Conservation (phyloP, 2,888 invertebrate species). For the Achlya flavicornis region DNA sequence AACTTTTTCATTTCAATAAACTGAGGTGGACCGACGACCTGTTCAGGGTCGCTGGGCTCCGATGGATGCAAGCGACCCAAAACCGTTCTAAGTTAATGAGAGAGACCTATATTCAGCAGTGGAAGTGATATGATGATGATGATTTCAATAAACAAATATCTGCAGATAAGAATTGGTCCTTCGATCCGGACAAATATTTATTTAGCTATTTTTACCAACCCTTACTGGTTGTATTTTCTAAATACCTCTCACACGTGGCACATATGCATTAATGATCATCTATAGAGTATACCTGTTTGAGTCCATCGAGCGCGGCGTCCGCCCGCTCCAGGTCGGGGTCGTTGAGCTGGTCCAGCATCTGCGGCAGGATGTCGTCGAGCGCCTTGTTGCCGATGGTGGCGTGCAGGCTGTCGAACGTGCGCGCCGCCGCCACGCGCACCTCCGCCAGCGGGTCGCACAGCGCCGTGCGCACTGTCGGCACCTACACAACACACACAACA, state of each 20-base stretch:
- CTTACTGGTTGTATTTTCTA: too few species aligned
- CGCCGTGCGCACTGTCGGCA: constrained; percentile 96
- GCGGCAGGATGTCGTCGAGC: constrained; percentile 97
- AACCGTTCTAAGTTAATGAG: too few species aligned
- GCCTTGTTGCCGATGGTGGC: constrained; percentile 96
- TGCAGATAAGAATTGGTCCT: neutral
- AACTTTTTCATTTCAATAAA: too few species aligned
- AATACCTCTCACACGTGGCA: neutral
- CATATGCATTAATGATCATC: too few species aligned
- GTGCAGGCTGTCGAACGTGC: constrained; percentile 98
- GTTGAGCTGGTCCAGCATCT: constrained; percentile 90
- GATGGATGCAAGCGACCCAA: too few species aligned
- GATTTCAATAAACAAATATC: too few species aligned
- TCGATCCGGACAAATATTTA: neutral
- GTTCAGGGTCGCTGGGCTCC: too few species aligned
- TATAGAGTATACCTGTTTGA: constrained; percentile 86
- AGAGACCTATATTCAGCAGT: too few species aligned
- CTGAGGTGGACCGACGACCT: too few species aligned
- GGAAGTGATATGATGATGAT: too few species aligned
- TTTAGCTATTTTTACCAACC: too few species aligned
- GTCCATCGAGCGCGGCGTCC: constrained; percentile 96
- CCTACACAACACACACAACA: constrained; percentile 35
- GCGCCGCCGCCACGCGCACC: constrained; percentile 97
- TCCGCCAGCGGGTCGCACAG: constrained; percentile 96
- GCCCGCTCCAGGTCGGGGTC: constrained; percentile 91